These are phyloP conservation scores for Amphipoea lucens DNA, from an alignment of 2,888 invertebrate species.

Conservation along the genomic window DNA sequence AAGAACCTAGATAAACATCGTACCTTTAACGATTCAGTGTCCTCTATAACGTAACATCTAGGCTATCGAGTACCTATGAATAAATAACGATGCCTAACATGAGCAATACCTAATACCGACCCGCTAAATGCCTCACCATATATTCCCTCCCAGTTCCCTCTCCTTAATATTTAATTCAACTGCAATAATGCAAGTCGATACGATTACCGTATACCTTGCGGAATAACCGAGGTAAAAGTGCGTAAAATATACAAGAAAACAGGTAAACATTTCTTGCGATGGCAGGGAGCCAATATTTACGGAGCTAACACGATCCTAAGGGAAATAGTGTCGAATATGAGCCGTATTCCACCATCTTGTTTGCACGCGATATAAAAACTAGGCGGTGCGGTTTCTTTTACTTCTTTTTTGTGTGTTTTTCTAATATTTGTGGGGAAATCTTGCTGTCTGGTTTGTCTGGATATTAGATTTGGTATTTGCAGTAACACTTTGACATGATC, in stretches of 20 bases:
- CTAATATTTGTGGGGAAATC: conserved; percentile 38
- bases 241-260: conserved; percentile 66
- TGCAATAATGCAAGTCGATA: conserved; percentile 63
- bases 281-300: conserved; percentile 74
- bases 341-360: conserved; percentile 52
- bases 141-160: conserved; percentile 8
- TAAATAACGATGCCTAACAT: conserved; percentile 36
- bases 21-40: not conserved
- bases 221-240: conserved; percentile 61
- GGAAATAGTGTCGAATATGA: conserved; percentile 81
- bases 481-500: not conserved
- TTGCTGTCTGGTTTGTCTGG: conserved; percentile 13
- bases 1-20: not conserved
- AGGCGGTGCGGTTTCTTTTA: conserved; percentile 35
- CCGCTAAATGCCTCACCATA: conserved; percentile 26
- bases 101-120: conserved; percentile 19
- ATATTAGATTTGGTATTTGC: conserved; percentile 34
- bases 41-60: not conserved
- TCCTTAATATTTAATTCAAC: conserved; percentile 60
- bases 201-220: conserved; percentile 54
- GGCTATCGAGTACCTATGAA: conserved; percentile 9
- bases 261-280: conserved; percentile 65
- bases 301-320: conserved; percentile 69
- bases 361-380: conserved; percentile 62
- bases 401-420: conserved; percentile 48